A percentile compares a stretch with the other conserved stretches of the same genome.
phyloP scores from a whole-genome alignment of 2,113 vertebrate genomes.

The Alaudala cheleensis region DNA sequence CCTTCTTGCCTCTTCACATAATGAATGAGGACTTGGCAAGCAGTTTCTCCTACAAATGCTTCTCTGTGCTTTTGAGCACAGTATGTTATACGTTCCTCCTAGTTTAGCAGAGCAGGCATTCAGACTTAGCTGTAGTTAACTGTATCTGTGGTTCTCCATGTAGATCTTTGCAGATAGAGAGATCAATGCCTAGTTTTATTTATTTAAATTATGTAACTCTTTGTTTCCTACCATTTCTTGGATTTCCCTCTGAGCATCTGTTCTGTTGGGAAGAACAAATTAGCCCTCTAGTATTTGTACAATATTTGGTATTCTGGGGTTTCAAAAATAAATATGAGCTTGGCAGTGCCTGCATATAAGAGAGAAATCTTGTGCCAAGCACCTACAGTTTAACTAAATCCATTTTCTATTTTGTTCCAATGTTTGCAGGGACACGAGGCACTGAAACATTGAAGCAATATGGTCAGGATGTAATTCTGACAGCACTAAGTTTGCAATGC shows the following conservation, averaged over 20 bases:
- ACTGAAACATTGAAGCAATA: not conserved
- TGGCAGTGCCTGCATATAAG: not conserved
- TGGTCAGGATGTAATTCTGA: not conserved
- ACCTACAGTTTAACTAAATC: not conserved
- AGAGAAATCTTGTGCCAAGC: not conserved
- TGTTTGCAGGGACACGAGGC: not conserved
- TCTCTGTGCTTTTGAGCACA: not conserved
- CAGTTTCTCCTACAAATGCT: not conserved
- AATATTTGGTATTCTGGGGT: slow-evolving; percentile 20
- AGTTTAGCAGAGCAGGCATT: not conserved
- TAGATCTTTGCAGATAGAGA: not conserved
- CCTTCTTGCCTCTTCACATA: not conserved
- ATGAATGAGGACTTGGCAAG: not conserved
- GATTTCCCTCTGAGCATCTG: slow-evolving; percentile 1
- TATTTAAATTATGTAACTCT: not conserved
- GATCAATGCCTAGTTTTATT: not conserved
- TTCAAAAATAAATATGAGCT: slow-evolving; percentile 26
- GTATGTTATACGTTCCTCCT: not conserved
- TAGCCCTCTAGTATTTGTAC: slow-evolving; percentile 32
- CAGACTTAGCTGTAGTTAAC: not conserved
- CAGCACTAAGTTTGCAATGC: not conserved
- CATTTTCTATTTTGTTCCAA: not conserved
- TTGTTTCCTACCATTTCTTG: not conserved
- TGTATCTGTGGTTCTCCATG: not conserved
- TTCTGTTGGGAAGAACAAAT: slow-evolving; percentile 9